These are phyloP conservation scores for Phrynosoma platyrhinos DNA, from an alignment of 2,113 vertebrate genomes.

Conservation along the genomic window DNA sequence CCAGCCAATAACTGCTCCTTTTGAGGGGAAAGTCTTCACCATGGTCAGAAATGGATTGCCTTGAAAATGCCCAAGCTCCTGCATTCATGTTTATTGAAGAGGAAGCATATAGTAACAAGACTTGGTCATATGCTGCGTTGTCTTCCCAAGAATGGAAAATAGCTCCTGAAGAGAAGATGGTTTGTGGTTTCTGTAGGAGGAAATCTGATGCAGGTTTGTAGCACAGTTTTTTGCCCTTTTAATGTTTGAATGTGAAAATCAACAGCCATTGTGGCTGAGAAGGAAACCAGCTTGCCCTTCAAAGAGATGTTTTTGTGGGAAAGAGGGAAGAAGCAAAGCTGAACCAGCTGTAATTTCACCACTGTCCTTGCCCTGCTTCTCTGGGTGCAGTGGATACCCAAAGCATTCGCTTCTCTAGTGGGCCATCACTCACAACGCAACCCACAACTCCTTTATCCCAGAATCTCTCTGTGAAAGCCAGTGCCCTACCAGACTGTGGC, in stretches of 20 bases:
- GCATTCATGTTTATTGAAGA: constrained; percentile 34
- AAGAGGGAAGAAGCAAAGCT: not conserved
- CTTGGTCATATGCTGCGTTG: constrained; percentile 15
- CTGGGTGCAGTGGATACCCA: not conserved
- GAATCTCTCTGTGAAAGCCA: not conserved
- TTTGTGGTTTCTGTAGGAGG: constrained; percentile 55
- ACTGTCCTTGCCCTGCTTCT: not conserved
- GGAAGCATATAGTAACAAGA: constrained; percentile 24
- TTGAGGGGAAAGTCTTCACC: not conserved
- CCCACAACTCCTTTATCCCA: not conserved
- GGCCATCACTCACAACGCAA: not conserved
- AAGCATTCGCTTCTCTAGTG: rapidly evolving
- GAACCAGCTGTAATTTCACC: constrained; percentile 27
- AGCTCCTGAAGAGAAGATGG: constrained; percentile 41
- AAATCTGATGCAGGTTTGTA: constrained; percentile 52
- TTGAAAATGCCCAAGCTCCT: not conserved
- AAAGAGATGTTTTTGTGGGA: constrained; percentile 23
- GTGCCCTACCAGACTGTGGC: not conserved
- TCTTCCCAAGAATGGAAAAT: constrained; percentile 63
- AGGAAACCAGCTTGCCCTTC: constrained; percentile 37
- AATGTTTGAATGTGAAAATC: constrained; percentile 35
- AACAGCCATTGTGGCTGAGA: not conserved
- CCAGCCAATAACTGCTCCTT: not conserved
- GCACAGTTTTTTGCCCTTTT: constrained; percentile 51
- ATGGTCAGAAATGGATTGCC: not conserved